A percentile compares a stretch with the other conserved stretches of the same genome.
phyloP scores from a whole-genome alignment of 2,888 invertebrate genomes.

The Monopis laevigella region DNA sequence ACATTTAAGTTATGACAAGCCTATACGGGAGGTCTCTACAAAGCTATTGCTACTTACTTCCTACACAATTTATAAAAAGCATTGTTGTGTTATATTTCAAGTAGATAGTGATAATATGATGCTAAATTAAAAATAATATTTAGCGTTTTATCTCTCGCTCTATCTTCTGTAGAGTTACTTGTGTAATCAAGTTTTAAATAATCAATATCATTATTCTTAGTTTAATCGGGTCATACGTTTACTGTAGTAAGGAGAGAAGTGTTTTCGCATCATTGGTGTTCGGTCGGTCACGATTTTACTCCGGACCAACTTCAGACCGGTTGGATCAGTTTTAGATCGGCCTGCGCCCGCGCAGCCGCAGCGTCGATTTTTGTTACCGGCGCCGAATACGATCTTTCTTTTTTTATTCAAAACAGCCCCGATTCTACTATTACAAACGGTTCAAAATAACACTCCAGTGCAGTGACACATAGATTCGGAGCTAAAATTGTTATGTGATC shows the following conservation, averaged over 20 bases:
- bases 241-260: background rate
- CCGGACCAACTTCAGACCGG: conserved; percentile 45
- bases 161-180: background rate
- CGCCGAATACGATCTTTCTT: conserved; percentile 25
- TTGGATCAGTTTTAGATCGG: conserved; percentile 56
- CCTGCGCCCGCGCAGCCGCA: conserved; percentile 44
- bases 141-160: background rate
- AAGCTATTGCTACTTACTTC: conserved; percentile 4
- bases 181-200: too few species aligned
- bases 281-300: conserved; percentile 34
- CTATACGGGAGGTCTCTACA: too few species aligned
- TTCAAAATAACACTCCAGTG: conserved; percentile 10
- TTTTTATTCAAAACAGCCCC: conserved; percentile 16
- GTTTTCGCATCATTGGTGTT: conserved; percentile 20
- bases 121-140: background rate
- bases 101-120: conserved; percentile 2
- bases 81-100: conserved; percentile 5
- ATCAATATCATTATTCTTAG: conserved; percentile 5
- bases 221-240: background rate
- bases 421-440: conserved; percentile 11
- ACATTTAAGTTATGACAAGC: too few species aligned
- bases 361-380: conserved; percentile 21
- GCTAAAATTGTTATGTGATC: conserved; percentile 5
- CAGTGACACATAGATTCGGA: conserved; percentile 8
- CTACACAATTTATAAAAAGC: conserved; percentile 9